Percentiles rank a stretch among this genome's conserved stretches.
Conservation (phyloP, 2,113 vertebrate genomes). For the Cercopithecus mona region DNA sequence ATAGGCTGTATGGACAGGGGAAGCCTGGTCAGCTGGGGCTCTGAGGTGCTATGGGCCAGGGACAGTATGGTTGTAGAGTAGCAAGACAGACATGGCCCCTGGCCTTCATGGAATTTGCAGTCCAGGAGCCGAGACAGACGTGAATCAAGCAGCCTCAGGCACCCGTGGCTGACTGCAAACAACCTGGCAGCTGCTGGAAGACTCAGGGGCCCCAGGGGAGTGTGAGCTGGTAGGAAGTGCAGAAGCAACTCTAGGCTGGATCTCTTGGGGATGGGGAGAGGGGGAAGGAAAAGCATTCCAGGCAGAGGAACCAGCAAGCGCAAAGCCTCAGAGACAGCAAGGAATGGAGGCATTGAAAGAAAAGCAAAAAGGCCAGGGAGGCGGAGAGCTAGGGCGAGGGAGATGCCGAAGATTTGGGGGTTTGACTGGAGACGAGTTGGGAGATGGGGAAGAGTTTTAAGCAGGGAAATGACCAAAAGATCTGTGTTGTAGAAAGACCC, state of each 20-base stretch:
- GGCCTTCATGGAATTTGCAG: not conserved
- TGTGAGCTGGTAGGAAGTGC: not conserved
- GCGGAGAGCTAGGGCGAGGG: not conserved
- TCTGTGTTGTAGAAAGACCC: constrained; percentile 33
- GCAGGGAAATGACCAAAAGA: not conserved
- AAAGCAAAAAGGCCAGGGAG: not conserved
- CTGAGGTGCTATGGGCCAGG: not conserved
- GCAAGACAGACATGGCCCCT: constrained; percentile 4
- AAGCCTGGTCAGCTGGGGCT: not conserved
- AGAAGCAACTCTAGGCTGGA: not conserved
- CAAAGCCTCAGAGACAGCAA: not conserved
- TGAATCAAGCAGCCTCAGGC: constrained; percentile 45
- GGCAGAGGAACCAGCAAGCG: not conserved
- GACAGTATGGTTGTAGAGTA: not conserved
- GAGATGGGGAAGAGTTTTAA: not conserved
- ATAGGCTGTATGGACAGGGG: not conserved
- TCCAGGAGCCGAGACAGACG: constrained; percentile 31
- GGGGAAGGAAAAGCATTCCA: not conserved
- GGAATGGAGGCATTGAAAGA: not conserved
- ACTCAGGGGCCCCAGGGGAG: not conserved
- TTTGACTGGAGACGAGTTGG: not conserved
- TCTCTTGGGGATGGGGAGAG: not conserved
- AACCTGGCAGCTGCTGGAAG: not conserved
- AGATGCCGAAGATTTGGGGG: not conserved
- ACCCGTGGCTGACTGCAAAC: not conserved